Percentiles rank a stretch among this genome's conserved stretches.
These are phyloP conservation scores for Icerya purchasi DNA, from an alignment of 2,888 invertebrate genomes.

Conservation along the genomic window DNA sequence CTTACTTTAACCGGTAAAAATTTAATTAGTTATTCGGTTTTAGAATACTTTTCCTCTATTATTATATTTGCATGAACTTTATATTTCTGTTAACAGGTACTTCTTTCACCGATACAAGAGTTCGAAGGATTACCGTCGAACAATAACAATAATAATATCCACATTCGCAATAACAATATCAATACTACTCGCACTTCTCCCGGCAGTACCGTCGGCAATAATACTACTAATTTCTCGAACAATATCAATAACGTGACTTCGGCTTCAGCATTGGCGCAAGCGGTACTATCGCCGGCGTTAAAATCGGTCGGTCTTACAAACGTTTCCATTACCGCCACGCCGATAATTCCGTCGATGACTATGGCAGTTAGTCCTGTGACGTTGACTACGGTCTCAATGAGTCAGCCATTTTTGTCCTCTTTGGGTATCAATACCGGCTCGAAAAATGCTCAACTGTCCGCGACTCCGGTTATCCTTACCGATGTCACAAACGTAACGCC, in stretches of 20 bases:
- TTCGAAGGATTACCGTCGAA: conserved; percentile 30
- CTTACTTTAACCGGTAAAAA: no score
- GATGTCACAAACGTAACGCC: conserved; percentile 19
- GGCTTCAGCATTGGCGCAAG: conserved; percentile 56
- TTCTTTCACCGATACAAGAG: conserved; percentile 66
- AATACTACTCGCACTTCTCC: neutral
- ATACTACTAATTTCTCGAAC: conserved; percentile 3
- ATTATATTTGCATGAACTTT: neutral
- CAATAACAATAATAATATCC: neutral
- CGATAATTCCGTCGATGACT: conserved; percentile 26
- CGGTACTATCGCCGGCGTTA: conserved; percentile 43
- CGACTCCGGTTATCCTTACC: conserved; percentile 16
- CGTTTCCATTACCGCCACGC: conserved; percentile 22
- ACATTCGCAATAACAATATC: neutral
- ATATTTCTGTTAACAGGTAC: conserved; percentile 32
- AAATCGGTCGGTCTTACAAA: conserved; percentile 22
- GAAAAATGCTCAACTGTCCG: neutral
- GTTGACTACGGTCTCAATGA: conserved; percentile 26
- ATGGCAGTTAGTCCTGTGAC: conserved; percentile 26
- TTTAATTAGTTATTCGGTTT: no score
- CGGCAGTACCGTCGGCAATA: neutral
- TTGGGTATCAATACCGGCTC: conserved; percentile 22
- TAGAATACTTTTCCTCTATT: neutral
- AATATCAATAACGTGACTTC: conserved; percentile 23
- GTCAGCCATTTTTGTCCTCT: conserved; percentile 32